Base-by-base conservation (phyloP, 2,888 invertebrate species). In the Papilio gigon region DNA sequence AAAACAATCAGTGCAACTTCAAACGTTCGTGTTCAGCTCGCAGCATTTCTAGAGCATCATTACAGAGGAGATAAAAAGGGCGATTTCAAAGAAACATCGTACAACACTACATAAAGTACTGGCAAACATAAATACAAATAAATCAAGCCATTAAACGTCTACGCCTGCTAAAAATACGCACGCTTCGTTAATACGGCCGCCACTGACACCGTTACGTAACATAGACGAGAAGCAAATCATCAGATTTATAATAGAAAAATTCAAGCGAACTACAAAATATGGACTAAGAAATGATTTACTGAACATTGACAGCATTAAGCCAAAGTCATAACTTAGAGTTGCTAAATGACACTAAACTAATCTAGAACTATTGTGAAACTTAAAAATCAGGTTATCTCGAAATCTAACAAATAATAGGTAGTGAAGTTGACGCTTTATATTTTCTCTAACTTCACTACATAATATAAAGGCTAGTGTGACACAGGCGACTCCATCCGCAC, bases 131-230 rank as follows among this genome's bases (percentile, higher is more conserved):
- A 80, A 80, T 80, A 79, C 74, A 82, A 77, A 84, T 84, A 84
- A 83, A 84, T 81, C 81, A 82, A 77, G 79, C 76, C 79, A 84
- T 85, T 82, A 84, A 81, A 78, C 47, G 85, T 82, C 84, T 77
- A 77, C 77, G 71, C 73, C 73, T 73, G 77, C 77, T 78, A 75
- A 81, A 82, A 80, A 81, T 82, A 82, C 77, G 76, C 72, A 71
- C 73, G 75, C 74, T 80, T 79, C 77, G 78, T 81, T 80, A 77
- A 75, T 65, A 33, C 56, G 35, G 58, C 71, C 65, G 68, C 14
- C 70, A 25, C 22, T 82, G 67, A 85, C 84, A 85, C 84, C 77
- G 80, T 40, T 4, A 17, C 50, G 74, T 72, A 71, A 74, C 64
- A 37, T 0, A 12, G 22, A 12, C n/a, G n/a, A n/a, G n/a, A n/a